These are phyloP conservation scores for Muraenolepis orangiensis DNA, from an alignment of 2,797 vertebrate species.

Conservation along the genomic window DNA sequence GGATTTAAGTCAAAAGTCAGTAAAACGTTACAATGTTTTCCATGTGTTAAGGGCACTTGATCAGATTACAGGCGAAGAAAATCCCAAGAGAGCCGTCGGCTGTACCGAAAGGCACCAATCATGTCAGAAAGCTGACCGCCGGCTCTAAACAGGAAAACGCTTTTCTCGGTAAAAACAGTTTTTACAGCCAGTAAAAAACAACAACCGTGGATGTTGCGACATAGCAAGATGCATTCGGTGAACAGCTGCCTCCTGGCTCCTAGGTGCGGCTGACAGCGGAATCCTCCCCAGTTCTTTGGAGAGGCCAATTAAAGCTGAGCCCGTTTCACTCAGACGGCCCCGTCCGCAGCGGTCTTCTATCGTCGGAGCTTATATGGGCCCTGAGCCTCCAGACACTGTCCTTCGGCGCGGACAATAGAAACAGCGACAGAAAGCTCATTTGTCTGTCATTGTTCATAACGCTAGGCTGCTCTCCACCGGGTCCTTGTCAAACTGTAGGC, in stretches of 20 bases:
- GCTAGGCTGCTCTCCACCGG: constrained; percentile 20
- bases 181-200: background rate
- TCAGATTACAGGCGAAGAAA: background rate
- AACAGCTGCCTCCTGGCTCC: constrained; percentile 18
- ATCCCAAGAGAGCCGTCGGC: background rate
- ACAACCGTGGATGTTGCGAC: background rate
- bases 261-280: constrained; percentile 38
- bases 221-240: background rate
- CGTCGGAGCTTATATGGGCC: constrained; percentile 18
- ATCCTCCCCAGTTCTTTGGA: constrained; percentile 40
- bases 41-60: background rate
- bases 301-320: constrained; percentile 34
- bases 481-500: constrained; percentile 27
- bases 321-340: constrained; percentile 21
- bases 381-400: constrained; percentile 10
- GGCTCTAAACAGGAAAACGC: no score
- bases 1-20: background rate
- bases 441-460: constrained; percentile 29
- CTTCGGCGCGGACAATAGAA: constrained; percentile 4
- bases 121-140: no score
- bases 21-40: background rate
- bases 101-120: no score
- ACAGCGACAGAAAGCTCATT: constrained; percentile 21
- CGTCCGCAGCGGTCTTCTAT: constrained; percentile 17
- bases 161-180: background rate